These are phyloP conservation scores for Euphydryas editha DNA, from an alignment of 2,888 invertebrate genomes.

Conservation along the genomic window DNA sequence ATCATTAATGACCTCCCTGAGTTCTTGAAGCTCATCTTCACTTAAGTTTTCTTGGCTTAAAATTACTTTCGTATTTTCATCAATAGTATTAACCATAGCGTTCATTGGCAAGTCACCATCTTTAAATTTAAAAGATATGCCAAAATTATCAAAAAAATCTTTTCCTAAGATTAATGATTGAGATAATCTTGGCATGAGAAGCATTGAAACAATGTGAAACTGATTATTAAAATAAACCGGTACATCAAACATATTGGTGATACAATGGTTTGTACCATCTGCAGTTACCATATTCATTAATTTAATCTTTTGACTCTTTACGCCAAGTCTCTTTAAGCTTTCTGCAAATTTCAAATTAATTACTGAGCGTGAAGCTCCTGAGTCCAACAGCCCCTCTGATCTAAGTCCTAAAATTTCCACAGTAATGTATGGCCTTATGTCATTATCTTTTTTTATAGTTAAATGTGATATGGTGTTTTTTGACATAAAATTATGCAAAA, in stretches of 20 bases:
- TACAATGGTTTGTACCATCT: slow-evolving; percentile 22
- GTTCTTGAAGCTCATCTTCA: slow-evolving; percentile 5
- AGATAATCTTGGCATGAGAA: slow-evolving; percentile 20
- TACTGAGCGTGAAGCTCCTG: slow-evolving; percentile 30
- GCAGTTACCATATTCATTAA: slow-evolving; percentile 19
- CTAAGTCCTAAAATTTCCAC: slow-evolving; percentile 19
- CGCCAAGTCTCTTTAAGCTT: slow-evolving; percentile 12
- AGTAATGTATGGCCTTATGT: slow-evolving; percentile 25
- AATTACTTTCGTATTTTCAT: slow-evolving; percentile 1
- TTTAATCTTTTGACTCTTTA: slow-evolving; percentile 15
- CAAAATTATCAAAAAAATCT: slow-evolving; percentile 31
- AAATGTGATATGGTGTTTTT: slow-evolving; percentile 13
- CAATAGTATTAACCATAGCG: not conserved
- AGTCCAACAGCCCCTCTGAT: slow-evolving; percentile 29
- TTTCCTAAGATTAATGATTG: slow-evolving; percentile 30
- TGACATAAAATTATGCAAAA: slow-evolving; percentile 1
- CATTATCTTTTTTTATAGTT: slow-evolving; percentile 19
- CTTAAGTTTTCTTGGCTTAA: slow-evolving; percentile 8
- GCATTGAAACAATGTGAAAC: slow-evolving; percentile 21
- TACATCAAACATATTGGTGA: slow-evolving; percentile 11
- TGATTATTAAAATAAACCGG: slow-evolving; percentile 21
- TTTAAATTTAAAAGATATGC: slow-evolving; percentile 19
- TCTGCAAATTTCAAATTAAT: slow-evolving; percentile 21
- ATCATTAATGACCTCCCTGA: not conserved
- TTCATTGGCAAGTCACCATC: not conserved